These are phyloP conservation scores for Boloria selene DNA, from an alignment of 2,888 invertebrate species.

Conservation along the genomic window DNA sequence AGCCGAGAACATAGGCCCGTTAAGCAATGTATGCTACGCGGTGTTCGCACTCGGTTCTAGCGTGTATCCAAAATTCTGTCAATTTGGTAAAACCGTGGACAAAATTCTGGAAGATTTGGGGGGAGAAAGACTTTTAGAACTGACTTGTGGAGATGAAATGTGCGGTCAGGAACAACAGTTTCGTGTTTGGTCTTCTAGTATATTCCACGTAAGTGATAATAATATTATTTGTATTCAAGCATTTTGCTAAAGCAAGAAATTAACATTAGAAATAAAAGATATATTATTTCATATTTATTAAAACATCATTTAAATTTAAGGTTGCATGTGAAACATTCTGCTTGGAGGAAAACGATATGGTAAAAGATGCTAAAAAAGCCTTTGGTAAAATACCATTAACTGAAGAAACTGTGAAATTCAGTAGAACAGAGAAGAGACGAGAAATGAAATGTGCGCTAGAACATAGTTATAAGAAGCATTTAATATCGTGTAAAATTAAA, in stretches of 20 bases:
- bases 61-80: slow-evolving; percentile 97
- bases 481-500: slow-evolving; percentile 80
- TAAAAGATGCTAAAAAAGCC: slow-evolving; percentile 90
- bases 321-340: slow-evolving; percentile 96
- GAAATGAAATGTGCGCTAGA: slow-evolving; percentile 61
- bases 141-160: slow-evolving; percentile 95
- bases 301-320: no score
- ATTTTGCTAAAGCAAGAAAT: background rate
- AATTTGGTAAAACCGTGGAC: slow-evolving; percentile 95
- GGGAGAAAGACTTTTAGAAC: slow-evolving; percentile 90
- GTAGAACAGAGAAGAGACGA: slow-evolving; percentile 71
- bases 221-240: background rate
- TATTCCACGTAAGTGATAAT: slow-evolving; percentile 86
- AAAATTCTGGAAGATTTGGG: slow-evolving; percentile 93
- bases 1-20: slow-evolving; percentile 91
- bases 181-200: slow-evolving; percentile 92
- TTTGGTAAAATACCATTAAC: slow-evolving; percentile 88
- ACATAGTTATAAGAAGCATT: slow-evolving; percentile 61
- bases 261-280: background rate
- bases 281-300: no score
- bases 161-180: slow-evolving; percentile 97
- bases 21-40: slow-evolving; percentile 95
- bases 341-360: slow-evolving; percentile 92
- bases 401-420: slow-evolving; percentile 88
- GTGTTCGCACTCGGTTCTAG: slow-evolving; percentile 97